These are phyloP conservation scores for Cheilosia vernalis DNA, from an alignment of 2,888 invertebrate species.

Conservation along the genomic window DNA sequence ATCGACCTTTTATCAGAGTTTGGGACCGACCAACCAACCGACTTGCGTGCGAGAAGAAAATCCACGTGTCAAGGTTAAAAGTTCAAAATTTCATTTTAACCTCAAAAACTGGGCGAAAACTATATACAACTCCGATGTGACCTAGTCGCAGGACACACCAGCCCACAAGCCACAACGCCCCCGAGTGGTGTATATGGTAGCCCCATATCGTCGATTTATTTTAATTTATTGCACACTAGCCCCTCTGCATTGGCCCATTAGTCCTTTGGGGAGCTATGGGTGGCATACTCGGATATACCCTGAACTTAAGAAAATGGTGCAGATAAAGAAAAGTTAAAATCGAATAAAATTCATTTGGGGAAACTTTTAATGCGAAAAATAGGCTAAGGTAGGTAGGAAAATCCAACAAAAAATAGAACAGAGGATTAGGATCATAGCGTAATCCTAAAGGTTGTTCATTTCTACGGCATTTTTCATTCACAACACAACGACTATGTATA, in stretches of 20 bases:
- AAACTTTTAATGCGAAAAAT: slow-evolving; percentile 35
- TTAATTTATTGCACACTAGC: slow-evolving; percentile 63
- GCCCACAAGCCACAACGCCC: not conserved
- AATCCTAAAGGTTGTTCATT: slow-evolving; percentile 22
- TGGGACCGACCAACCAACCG: not conserved
- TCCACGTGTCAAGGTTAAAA: slow-evolving; percentile 64
- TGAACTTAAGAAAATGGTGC: slow-evolving; percentile 11
- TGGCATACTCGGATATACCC: not conserved
- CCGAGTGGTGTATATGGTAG: slow-evolving; percentile 5
- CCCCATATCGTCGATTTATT: slow-evolving; percentile 61
- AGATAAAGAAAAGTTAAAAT: slow-evolving; percentile 53
- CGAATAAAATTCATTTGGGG: slow-evolving; percentile 33
- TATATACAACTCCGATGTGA: slow-evolving; percentile 26
- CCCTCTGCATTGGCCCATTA: slow-evolving; percentile 39
- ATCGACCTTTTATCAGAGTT: slow-evolving; percentile 29
- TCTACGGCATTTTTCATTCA: slow-evolving; percentile 12
- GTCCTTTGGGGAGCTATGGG: slow-evolving; percentile 3
- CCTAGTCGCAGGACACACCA: slow-evolving; percentile 1
- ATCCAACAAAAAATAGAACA: not conserved
- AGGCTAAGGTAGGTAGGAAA: slow-evolving; percentile 1
- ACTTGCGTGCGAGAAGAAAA: slow-evolving; percentile 35
- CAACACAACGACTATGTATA: slow-evolving; percentile 31
- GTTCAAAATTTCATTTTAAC: slow-evolving; percentile 60
- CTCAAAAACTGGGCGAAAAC: slow-evolving; percentile 44
- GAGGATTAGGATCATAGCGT: not conserved